phyloP scores from a whole-genome alignment of 1,140 invertebrate species.

The Drosophila lacertosa region DNA sequence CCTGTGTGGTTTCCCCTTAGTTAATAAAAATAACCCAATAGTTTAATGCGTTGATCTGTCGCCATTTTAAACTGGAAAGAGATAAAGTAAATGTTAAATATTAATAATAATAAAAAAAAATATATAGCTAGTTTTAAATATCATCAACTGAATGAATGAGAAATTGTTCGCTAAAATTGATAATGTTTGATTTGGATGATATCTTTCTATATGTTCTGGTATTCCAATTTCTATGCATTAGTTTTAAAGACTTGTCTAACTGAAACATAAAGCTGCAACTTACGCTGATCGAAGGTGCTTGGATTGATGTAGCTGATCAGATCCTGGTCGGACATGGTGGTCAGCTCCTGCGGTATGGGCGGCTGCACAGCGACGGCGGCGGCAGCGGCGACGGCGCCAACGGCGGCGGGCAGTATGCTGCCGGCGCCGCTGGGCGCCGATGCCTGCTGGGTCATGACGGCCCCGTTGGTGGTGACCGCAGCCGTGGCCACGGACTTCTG shows the following conservation, averaged over 20 bases:
- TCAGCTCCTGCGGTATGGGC: conserved; percentile 89
- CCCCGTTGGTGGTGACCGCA: conserved; percentile 77
- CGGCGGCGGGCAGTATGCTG: conserved; percentile 65
- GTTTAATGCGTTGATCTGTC: conserved; percentile 59
- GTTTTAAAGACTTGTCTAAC: too few relatives aligned
- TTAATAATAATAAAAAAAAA: too few relatives aligned
- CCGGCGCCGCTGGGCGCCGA: conserved; percentile 56
- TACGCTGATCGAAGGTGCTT: conserved; percentile 92
- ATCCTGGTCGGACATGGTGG: conserved; percentile 93
- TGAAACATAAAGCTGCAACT: conserved; percentile 61
- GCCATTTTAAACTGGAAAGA: conserved; percentile 62
- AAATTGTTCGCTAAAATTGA: too few relatives aligned
- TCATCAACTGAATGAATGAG: too few relatives aligned
- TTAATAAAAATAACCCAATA: conserved; percentile 49
- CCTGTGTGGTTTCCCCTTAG: conserved; percentile 47
- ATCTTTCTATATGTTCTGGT: too few relatives aligned
- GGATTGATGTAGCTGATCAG: conserved; percentile 94
- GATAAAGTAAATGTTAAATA: too few relatives aligned
- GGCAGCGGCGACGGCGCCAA: conserved; percentile 65
- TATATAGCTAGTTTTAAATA: too few relatives aligned
- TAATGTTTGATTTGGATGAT: too few relatives aligned
- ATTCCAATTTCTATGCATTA: too few relatives aligned
- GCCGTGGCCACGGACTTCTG: conserved; percentile 81
- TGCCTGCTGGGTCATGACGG: conserved; percentile 78
- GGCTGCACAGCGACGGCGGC: conserved; percentile 78